Evolutionary conservation across 1,140 invertebrate genomes (phyloP).

Genomic region (Halesus radiatus): DNA sequence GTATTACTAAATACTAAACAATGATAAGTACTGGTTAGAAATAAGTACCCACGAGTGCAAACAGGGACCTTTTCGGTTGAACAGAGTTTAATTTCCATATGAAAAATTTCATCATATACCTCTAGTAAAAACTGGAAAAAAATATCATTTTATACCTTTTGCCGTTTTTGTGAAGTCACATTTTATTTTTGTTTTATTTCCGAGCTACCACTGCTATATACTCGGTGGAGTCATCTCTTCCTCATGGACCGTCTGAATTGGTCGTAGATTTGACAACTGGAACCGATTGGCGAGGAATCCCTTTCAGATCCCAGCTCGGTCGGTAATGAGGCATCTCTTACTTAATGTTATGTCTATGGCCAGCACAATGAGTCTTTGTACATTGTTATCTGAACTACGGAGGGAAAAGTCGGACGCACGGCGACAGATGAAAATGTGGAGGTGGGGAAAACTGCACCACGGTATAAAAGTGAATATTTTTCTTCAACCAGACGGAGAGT

Average conservation of each 20-base stretch:
- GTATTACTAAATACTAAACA: too few species aligned
- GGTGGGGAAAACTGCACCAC: background rate
- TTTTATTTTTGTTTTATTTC: background rate
- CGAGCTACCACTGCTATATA: background rate
- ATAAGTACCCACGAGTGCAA: too few species aligned
- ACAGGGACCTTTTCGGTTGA: too few species aligned
- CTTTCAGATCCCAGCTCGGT: constrained; percentile 46
- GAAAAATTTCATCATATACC: too few species aligned
- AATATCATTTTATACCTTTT: too few species aligned
- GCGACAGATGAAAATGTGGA: background rate
- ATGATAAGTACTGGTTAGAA: too few species aligned
- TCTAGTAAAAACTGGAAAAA: too few species aligned
- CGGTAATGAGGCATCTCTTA: constrained; percentile 50
- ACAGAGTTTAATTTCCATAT: too few species aligned
- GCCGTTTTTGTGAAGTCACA: too few species aligned
- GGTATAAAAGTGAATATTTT: background rate
- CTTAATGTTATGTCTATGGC: too few species aligned
- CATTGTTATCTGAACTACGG: constrained; percentile 42
- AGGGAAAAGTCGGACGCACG: constrained; percentile 23
- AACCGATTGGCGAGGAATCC: constrained; percentile 56
- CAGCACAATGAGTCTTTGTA: constrained; percentile 52
- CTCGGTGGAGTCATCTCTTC: background rate
- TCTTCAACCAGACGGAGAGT: too few species aligned
- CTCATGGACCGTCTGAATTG: background rate
- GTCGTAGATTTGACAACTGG: constrained; percentile 53